Evolutionary conservation across 2,888 invertebrate species (phyloP).

Genomic region (Trissoscelio sp.): DNA sequence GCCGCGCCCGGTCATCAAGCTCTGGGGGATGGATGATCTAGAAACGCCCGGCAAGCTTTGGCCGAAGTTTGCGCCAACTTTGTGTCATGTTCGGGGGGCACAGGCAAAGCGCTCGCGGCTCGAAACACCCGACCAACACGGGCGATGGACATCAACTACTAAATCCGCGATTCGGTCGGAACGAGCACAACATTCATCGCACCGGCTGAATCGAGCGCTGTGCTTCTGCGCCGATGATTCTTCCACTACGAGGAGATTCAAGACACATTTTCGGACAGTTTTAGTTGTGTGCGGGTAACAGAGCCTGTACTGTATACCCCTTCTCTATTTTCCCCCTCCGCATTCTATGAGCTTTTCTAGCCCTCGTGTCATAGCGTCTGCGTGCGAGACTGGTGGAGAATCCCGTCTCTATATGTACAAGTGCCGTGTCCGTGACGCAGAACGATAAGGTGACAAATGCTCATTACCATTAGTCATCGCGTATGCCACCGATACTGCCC

Average conservation of each 20-base stretch:
- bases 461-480: conserved; percentile 50
- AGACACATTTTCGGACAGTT: conserved; percentile 48
- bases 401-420: too few species aligned
- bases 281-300: conserved; percentile 26
- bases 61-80: background rate
- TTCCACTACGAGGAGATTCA: conserved; percentile 43
- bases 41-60: conserved; percentile 1
- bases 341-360: background rate
- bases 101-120: conserved; percentile 5
- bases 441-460: conserved; percentile 51
- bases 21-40: conserved; percentile 42
- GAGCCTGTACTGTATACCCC: conserved; percentile 12
- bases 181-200: conserved; percentile 66
- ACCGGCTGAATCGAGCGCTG: conserved; percentile 69
- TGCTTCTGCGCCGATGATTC: conserved; percentile 72
- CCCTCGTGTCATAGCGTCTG: conserved; percentile 57
- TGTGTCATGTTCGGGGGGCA: conserved; percentile 32
- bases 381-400: conserved; percentile 27
- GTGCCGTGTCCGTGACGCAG: conserved; percentile 27
- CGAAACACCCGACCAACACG: conserved; percentile 59
- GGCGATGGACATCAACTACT: conserved; percentile 77
- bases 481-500: too few species aligned
- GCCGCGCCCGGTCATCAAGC: conserved; percentile 1
- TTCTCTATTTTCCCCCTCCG: background rate
- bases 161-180: conserved; percentile 73